Conservation (phyloP, 1,140 invertebrate genomes). For the Belonocnema kinseyi region DNA sequence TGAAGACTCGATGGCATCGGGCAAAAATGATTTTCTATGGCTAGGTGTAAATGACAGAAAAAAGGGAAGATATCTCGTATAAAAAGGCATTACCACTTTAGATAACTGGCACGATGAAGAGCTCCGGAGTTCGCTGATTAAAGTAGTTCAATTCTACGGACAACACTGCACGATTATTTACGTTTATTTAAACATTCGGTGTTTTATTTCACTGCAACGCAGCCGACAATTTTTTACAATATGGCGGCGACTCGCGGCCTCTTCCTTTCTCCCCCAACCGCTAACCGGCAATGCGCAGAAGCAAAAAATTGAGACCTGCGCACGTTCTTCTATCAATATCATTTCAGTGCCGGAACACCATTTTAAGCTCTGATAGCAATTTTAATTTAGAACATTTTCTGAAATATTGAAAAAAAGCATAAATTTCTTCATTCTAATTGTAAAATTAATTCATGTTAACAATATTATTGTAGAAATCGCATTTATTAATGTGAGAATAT, state of each 20-base stretch:
- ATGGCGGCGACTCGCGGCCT: not conserved
- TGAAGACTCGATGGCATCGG: not conserved
- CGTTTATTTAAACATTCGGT: constrained; percentile 16
- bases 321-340: constrained; percentile 17
- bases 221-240: not conserved
- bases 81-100: not conserved
- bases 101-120: not conserved
- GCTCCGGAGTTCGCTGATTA: not conserved
- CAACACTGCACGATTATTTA: not conserved
- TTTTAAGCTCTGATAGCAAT: no score
- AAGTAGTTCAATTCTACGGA: not conserved
- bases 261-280: not conserved
- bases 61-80: not conserved
- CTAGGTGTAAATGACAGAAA: not conserved
- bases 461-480: no score
- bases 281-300: constrained; percentile 2
- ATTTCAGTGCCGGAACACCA: not conserved
- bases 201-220: constrained; percentile 9
- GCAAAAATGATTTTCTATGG: not conserved
- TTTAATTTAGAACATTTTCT: no score
- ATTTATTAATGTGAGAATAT: no score
- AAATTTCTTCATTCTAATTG: no score
- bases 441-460: no score
- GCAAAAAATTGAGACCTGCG: not conserved
- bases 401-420: no score